phyloP scores from a whole-genome alignment of 2,888 invertebrate genomes.

The Pseudolycoriella hygida region DNA sequence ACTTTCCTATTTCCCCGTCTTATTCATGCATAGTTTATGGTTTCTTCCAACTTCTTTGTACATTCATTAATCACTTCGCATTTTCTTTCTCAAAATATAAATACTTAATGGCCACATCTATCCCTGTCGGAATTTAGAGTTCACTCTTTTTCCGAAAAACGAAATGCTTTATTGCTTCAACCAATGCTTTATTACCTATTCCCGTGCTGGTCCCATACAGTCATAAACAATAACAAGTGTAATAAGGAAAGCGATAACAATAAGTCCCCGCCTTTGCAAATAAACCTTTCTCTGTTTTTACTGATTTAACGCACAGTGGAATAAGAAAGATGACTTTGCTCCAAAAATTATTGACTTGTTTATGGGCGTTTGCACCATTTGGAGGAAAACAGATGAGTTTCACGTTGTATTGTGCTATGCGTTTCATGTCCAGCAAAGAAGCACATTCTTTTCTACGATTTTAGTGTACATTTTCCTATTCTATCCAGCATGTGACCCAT shows the following conservation, averaged over 20 bases:
- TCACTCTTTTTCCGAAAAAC: not conserved
- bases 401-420: not conserved
- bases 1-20: constrained; percentile 2
- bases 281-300: constrained; percentile 2
- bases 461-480: too few species aligned
- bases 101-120: not conserved
- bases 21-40: constrained; percentile 1
- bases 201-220: not conserved
- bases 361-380: constrained; percentile 5
- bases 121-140: not conserved
- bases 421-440: too few species aligned
- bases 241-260: constrained; percentile 4
- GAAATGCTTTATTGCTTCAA: constrained; percentile 4
- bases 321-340: constrained; percentile 3
- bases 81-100: constrained; percentile 1
- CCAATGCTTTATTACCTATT: constrained; percentile 7
- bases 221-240: constrained; percentile 4
- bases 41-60: constrained; percentile 1
- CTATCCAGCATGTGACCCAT: too few species aligned
- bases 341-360: constrained; percentile 6
- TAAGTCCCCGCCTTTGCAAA: constrained; percentile 5
- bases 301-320: constrained; percentile 2
- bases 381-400: constrained; percentile 4
- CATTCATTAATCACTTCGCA: constrained; percentile 2
- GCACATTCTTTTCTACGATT: too few species aligned